Evolutionary conservation across 2,888 invertebrate species (phyloP), one percentile per base, ranked within the genome.

Genomic region (Patella caerulea): DNA sequence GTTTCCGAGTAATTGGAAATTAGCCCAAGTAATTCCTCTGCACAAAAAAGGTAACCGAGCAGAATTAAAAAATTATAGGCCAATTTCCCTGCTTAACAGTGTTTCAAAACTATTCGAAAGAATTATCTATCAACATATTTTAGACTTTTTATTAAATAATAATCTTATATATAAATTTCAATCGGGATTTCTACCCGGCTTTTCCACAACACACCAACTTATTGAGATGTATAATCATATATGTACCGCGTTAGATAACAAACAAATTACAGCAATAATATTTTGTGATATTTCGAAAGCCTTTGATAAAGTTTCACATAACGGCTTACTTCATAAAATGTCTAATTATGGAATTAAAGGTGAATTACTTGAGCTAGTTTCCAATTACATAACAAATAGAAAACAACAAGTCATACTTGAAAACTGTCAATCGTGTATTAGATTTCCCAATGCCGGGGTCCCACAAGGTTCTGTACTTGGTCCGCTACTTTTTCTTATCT

Each of bases 171-270:
- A 78, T n/a, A 78, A 81, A 24, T 11, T 55, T 0, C 84, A 85
- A 71, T 80, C 82, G 72, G 82, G 84, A 7, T 86, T 84, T 73
- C 52, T 83, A 15, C 81, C 73, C 34, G 79, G 74, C 45, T 54
- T 76, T 5, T 83, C 84, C 4, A 82, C 82, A 74, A 80, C 81
- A 29, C 80, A 79, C n/a, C 81, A 86, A 72, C 81, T 86, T 7
- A 72, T 82, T 9, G 71, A 56, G 17, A 79, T 80, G 34, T 69
- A 78, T n/a, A 72, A 83, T 24, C 81, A 84, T 29, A 56, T 81
- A 19, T 65, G 78, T 12, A 34, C 29, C 55, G 74, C 52, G 54
- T 24, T 83, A 15, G 80, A 84, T 14, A 34, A 79, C 12, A 74
- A 75, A 2, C 15, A 75, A 17, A 77, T 81, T 59, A 78, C 81